These are phyloP conservation scores for Pyxicephalus adspersus DNA, from an alignment of 2,113 vertebrate genomes.

Conservation along the genomic window DNA sequence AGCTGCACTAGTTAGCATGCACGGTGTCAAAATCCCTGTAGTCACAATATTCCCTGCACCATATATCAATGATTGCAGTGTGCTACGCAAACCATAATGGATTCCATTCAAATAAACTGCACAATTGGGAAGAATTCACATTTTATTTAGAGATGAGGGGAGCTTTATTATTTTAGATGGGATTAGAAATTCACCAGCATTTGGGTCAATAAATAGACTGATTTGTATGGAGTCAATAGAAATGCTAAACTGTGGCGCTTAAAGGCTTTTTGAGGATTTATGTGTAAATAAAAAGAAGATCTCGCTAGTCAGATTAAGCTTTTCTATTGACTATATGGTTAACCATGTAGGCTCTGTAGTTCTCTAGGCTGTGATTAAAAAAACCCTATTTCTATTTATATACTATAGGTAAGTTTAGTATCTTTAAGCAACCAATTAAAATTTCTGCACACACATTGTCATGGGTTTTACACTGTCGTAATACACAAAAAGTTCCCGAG, in stretches of 20 bases:
- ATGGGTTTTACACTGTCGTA: too few relatives aligned
- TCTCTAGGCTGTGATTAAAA: not conserved
- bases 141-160: conserved; percentile 59
- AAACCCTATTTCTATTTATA: not conserved
- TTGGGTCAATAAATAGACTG: conserved; percentile 61
- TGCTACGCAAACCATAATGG: conserved; percentile 61
- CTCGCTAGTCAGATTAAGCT: not conserved
- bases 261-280: conserved; percentile 57
- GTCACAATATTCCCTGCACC: conserved; percentile 58
- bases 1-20: conserved; percentile 57
- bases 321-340: conserved; percentile 55
- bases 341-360: not conserved
- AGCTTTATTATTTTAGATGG: conserved; percentile 62
- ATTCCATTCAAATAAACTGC: conserved; percentile 64
- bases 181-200: conserved; percentile 59
- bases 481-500: too few relatives aligned
- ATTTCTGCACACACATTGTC: too few relatives aligned
- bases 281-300: conserved; percentile 59
- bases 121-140: conserved; percentile 61
- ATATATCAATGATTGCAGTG: conserved; percentile 58
- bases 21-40: conserved; percentile 57
- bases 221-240: conserved; percentile 58
- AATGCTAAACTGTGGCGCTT: conserved; percentile 47
- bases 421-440: not conserved
- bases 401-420: too few relatives aligned